Conservation (phyloP, 92 coral and sea anemone species). For the Galaxea fascicularis region DNA sequence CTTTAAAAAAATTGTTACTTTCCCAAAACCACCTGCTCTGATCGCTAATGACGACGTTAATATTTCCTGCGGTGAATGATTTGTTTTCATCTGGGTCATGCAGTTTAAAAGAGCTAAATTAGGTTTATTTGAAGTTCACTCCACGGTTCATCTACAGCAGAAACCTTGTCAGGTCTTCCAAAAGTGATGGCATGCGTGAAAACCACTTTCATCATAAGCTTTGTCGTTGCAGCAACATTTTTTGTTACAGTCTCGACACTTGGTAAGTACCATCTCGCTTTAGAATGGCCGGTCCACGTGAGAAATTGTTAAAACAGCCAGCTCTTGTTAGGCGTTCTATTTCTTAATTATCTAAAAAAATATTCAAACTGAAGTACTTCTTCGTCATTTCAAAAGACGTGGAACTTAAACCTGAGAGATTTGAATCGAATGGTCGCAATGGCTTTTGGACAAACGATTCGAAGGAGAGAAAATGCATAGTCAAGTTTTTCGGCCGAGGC, state of each 20-base stretch:
- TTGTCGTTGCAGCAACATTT: background rate
- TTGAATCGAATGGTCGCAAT: no score
- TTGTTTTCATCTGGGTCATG: background rate
- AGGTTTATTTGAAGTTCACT: background rate
- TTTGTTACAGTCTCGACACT: conserved; percentile 9
- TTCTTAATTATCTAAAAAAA: background rate
- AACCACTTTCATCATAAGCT: background rate
- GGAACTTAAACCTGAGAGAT: no score
- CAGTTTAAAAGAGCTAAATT: background rate
- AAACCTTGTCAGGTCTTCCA: background rate
- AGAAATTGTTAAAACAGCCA: background rate
- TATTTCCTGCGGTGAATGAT: background rate
- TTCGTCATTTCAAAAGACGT: no score
- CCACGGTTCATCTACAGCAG: background rate
- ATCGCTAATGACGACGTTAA: background rate
- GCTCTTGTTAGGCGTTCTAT: background rate
- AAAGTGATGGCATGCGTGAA: background rate
- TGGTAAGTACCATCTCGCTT: background rate
- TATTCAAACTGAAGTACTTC: no score
- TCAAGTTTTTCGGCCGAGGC: no score
- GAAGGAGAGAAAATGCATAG: no score
- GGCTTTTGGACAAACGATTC: no score
- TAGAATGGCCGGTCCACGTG: no score
- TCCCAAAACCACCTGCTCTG: background rate
- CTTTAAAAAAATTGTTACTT: background rate